Conservation (phyloP, 2,113 vertebrate species). For the Regulus satrapa region DNA sequence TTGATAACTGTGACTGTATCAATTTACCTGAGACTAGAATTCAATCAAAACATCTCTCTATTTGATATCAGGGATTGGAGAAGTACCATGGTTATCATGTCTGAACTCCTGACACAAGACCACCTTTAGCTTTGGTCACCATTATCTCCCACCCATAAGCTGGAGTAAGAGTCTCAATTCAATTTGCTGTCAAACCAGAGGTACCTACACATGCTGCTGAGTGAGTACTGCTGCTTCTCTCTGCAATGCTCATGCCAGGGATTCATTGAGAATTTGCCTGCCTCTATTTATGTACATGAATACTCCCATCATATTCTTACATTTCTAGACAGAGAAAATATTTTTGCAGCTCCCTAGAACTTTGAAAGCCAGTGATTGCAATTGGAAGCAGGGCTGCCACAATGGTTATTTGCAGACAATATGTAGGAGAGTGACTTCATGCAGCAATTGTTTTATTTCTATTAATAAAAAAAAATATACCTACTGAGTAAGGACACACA, state of each 20-base stretch:
- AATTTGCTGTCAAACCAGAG: not conserved
- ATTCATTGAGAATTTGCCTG: not conserved
- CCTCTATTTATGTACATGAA: not conserved
- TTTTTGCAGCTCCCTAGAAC: not conserved
- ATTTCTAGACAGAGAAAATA: not conserved
- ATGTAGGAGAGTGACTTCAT: not conserved
- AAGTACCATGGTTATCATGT: not conserved
- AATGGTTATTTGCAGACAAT: not conserved
- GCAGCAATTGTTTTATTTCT: not conserved
- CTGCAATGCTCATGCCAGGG: not conserved
- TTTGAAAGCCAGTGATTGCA: not conserved
- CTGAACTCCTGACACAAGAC: not conserved
- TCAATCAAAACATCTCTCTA: not conserved
- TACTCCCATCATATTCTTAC: fast-evolving
- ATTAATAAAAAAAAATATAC: not conserved
- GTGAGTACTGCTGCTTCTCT: not conserved
- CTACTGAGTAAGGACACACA: not conserved
- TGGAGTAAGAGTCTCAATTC: not conserved
- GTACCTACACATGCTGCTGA: not conserved
- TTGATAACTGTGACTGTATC: not conserved
- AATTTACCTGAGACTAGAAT: not conserved
- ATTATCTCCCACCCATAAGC: not conserved
- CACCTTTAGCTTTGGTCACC: not conserved
- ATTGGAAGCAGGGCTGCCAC: not conserved
- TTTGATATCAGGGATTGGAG: not conserved